A percentile compares a stretch with the other conserved stretches of the same genome.
These are phyloP conservation scores for Periphyllus acericola DNA, from an alignment of 2,888 invertebrate genomes.

Conservation along the genomic window DNA sequence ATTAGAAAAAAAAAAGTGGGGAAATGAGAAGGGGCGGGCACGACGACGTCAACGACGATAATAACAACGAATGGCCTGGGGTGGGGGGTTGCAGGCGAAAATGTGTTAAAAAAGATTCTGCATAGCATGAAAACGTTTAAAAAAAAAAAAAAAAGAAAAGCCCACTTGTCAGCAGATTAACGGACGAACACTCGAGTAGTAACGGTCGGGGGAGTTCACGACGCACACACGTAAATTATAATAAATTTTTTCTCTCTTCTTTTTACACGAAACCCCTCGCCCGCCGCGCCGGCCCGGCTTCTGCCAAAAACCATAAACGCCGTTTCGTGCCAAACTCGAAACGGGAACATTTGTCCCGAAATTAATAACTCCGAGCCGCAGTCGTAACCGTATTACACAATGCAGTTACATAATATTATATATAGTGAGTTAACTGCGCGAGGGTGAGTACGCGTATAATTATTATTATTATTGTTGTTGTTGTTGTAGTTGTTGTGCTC, in stretches of 20 bases:
- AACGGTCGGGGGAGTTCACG: background rate
- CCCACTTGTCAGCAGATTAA: conserved; percentile 61
- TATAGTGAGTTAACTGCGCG: background rate
- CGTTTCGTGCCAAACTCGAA: conserved; percentile 21
- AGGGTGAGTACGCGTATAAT: no score
- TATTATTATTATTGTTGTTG: no score
- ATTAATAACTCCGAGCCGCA: conserved; percentile 20
- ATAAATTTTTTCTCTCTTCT: conserved; percentile 6
- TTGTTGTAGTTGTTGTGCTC: background rate
- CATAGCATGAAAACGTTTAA: conserved; percentile 21
- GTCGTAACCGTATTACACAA: background rate
- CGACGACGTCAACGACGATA: background rate
- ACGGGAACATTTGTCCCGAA: conserved; percentile 24
- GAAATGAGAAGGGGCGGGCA: no score
- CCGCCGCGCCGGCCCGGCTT: background rate
- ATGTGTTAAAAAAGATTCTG: background rate
- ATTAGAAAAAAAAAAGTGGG: conserved; percentile 23
- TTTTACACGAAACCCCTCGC: background rate
- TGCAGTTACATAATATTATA: background rate
- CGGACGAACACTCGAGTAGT: conserved; percentile 25
- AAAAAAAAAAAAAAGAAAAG: conserved; percentile 41
- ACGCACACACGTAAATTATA: background rate
- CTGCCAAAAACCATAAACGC: conserved; percentile 26
- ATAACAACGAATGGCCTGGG: background rate
- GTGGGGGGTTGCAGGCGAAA: background rate